phyloP scores from a whole-genome alignment of 2,797 vertebrate genomes.

The Cirrhinus molitorella region DNA sequence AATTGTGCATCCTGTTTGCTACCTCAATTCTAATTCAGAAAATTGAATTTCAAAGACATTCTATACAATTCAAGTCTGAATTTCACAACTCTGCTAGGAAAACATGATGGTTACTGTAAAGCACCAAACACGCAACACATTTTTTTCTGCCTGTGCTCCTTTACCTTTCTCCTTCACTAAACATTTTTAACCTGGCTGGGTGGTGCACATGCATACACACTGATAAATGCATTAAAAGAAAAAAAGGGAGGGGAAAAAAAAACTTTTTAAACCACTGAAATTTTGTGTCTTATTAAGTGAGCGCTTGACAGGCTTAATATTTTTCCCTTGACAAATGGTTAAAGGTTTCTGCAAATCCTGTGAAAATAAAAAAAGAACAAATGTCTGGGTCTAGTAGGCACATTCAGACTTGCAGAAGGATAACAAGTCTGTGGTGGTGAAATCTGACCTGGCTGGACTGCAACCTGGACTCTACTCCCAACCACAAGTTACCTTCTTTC shows the following conservation, averaged over 20 bases:
- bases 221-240: constrained; percentile 71
- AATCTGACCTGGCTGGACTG: constrained; percentile 55
- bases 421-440: constrained; percentile 64
- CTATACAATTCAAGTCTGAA: too few species aligned
- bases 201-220: constrained; percentile 72
- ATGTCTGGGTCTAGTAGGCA: constrained; percentile 63
- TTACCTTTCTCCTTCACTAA: constrained; percentile 68
- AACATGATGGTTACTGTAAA: too few species aligned
- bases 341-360: constrained; percentile 74
- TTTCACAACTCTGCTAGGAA: too few species aligned
- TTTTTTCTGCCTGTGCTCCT: too few species aligned
- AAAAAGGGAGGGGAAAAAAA: constrained; percentile 70
- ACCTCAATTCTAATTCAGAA: too few species aligned
- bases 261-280: constrained; percentile 72
- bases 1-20: too few species aligned
- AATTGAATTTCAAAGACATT: too few species aligned
- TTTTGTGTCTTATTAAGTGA: constrained; percentile 74
- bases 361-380: constrained; percentile 68
- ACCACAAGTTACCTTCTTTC: constrained; percentile 41
- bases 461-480: constrained; percentile 37
- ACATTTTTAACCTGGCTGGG: constrained; percentile 69
- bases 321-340: constrained; percentile 65
- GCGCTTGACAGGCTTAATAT: constrained; percentile 45
- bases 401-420: constrained; percentile 50
- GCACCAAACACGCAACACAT: too few species aligned